Evolutionary conservation across 2,888 invertebrate genomes (phyloP), one percentile per base, ranked within the genome.

Genomic region (Eugnorisma glareosa): DNA sequence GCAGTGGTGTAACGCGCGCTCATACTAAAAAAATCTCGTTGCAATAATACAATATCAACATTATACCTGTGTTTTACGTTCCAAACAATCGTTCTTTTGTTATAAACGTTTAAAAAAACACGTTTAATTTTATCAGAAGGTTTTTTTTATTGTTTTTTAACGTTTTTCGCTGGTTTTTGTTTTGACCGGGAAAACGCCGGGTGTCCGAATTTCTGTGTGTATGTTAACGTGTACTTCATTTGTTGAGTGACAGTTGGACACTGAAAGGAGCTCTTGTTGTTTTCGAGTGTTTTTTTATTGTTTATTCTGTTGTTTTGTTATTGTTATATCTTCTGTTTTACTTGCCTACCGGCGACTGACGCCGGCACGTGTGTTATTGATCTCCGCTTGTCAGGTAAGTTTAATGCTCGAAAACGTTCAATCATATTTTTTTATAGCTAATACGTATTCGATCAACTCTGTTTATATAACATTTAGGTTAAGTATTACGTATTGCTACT

Each of bases 161-260:
- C 89, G 91, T 93, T 92, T 92, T 51, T 79, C 64, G 73, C 88
- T 86, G 79, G 81, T 90, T 92, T 92, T 92, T 92, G 89, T 91
- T 95, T 95, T 94, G 86, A 89, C 94, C 95, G 94, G 94, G 91
- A 94, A 95, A 95, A 95, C 91, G 93, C 96, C 96, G 95, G 95
- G 86, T 88, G 89, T 84, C 80, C 84, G 85, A 85, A 89, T 89
- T 90, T 89, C 89, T 86, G 86, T 92, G 93, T 88, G 88, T 89
- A 91, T 87, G 86, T 89, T 91, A 90, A 90, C 90, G 84, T 91
- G 93, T 94, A 85, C 79, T 89, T 81, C 89, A 37, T 40, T 90
- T 92, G 89, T 92, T 93, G 81, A 87, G 92, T 94, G 93, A 93
- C 92, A 86, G 84, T 93, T 88, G 67, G 80, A 79, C 89, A 91